phyloP scores from a whole-genome alignment of 2,113 vertebrate genomes.

The Leucopsar rothschildi region DNA sequence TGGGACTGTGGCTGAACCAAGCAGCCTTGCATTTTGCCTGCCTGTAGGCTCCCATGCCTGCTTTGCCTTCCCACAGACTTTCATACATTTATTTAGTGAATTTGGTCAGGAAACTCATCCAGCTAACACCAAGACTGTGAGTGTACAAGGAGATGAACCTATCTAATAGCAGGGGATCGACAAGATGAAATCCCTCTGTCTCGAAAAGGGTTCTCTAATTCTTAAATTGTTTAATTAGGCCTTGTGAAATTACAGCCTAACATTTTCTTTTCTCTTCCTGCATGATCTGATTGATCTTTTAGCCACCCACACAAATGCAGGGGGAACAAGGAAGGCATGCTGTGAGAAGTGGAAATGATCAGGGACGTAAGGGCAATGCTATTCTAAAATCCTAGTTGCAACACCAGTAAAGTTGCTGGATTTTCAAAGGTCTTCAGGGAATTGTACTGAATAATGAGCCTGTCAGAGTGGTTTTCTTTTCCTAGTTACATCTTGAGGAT shows the following conservation, averaged over 20 bases:
- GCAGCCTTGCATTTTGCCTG: neutral
- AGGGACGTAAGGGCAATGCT: accelerated
- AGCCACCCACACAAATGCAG: neutral
- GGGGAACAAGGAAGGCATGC: neutral
- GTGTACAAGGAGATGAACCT: neutral
- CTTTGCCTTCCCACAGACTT: neutral
- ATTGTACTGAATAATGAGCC: neutral
- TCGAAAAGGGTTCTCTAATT: neutral
- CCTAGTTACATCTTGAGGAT: neutral
- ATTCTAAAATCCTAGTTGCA: neutral
- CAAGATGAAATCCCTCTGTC: neutral
- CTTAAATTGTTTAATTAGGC: neutral
- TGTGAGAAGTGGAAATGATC: neutral
- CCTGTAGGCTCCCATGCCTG: neutral
- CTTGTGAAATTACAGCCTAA: neutral
- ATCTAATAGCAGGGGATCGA: accelerated
- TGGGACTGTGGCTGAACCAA: accelerated
- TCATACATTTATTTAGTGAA: neutral
- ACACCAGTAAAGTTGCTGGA: neutral
- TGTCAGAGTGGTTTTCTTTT: neutral
- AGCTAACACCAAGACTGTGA: neutral
- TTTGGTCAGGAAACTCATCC: neutral
- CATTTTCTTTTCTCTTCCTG: neutral
- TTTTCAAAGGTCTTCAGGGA: neutral
- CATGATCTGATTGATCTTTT: neutral